Evolutionary conservation across 2,797 vertebrate genomes (phyloP), one percentile per base, ranked within the genome.

Genomic region (Synanceia verrucosa): DNA sequence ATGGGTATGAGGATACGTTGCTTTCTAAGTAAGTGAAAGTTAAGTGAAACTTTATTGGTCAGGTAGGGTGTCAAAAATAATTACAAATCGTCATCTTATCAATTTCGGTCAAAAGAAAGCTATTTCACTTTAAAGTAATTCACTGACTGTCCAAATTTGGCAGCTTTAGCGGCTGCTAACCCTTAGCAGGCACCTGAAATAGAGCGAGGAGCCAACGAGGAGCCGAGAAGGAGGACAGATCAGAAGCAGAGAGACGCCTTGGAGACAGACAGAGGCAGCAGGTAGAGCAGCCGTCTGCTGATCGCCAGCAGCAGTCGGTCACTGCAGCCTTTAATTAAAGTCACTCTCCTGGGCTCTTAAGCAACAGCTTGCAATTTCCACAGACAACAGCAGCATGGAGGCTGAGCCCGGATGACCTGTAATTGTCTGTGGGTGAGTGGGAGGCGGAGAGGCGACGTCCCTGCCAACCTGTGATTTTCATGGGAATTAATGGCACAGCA

Each of bases 261-360:
- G 31, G 37, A 12, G 74, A 79, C 63, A 83, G 85, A 71, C 67
- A 70, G 53, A 65, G 63, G 63, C 80, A 76, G 72, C 65, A 82
- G 80, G 78, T 62, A 84, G 74, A 81, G 78, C 66, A 65, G 86
- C 73, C 71, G 61, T 80, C 63, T 73, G 81, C 77, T 91, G 90
- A 91, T 90, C 82, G 88, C 83, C 88, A 80, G 84, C 84, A 90
- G 90, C 85, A 84, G 85, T 89, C 86, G 87, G 86, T 90, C 89
- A 90, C 82, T 81, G 81, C 85, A 86, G 86, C 85, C 86, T 86
- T 89, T 92, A 91, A 92, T 92, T 92, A 92, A 82, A 90, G 84
- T 82, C 86, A 83, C 78, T 89, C 86, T 88, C 88, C 76, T 78
- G 61, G 75, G 78, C 81, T 83, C 84, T 90, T 90, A 83, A 86